These are phyloP conservation scores for Cuniculus paca DNA, from an alignment of 2,797 vertebrate genomes.

Conservation along the genomic window DNA sequence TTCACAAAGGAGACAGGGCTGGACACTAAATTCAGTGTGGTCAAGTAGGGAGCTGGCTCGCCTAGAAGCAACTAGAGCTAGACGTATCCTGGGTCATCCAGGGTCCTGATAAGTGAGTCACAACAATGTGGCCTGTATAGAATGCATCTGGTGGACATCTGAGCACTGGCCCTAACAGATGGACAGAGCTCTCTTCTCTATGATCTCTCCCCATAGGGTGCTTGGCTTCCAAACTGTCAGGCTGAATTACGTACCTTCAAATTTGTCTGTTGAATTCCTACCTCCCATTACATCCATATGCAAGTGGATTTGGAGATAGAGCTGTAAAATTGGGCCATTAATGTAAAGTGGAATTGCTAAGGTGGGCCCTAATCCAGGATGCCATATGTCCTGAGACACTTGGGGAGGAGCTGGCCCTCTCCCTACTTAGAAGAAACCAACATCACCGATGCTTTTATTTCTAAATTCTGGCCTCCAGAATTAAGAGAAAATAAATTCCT, in stretches of 20 bases:
- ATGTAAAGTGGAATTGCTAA: not conserved
- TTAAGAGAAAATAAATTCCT: not conserved
- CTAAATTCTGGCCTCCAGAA: not conserved
- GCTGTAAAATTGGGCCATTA: not conserved
- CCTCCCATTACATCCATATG: not conserved
- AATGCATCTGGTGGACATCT: not conserved
- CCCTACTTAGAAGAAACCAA: not conserved
- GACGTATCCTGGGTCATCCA: not conserved
- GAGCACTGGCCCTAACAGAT: not conserved
- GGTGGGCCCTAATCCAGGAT: not conserved
- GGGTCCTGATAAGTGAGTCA: not conserved
- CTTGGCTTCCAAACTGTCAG: not conserved
- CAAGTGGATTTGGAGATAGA: not conserved
- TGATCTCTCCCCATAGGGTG: not conserved
- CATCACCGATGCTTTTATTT: not conserved
- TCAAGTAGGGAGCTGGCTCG: not conserved
- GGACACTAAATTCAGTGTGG: not conserved
- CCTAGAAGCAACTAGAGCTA: not conserved
- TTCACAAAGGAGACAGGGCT: not conserved
- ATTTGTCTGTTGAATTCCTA: not conserved
- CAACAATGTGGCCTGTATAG: not conserved
- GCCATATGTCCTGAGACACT: not conserved
- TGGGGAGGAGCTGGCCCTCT: not conserved
- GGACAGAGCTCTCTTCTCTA: not conserved
- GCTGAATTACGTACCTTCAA: not conserved